A percentile compares a stretch with the other conserved stretches of the same genome.
Conservation (phyloP, 23 tunicate genomes). For the Styela clava region DNA sequence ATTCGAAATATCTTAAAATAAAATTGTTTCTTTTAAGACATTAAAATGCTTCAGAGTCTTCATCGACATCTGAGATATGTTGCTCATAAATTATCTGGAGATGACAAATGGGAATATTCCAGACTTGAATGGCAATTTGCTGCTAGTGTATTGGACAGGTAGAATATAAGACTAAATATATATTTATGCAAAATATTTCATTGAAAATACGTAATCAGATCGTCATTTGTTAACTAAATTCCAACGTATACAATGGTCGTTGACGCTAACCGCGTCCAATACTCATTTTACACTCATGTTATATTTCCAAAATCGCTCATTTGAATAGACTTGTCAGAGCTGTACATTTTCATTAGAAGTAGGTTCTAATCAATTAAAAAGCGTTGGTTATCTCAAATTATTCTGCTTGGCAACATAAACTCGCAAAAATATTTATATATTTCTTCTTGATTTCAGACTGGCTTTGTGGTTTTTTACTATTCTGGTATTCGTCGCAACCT, state of each 20-base stretch:
- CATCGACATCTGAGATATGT: conserved; percentile 31
- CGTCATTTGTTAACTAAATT: background rate
- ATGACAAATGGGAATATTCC: conserved; percentile 28
- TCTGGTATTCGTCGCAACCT: conserved; percentile 57
- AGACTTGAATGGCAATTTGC: conserved; percentile 86
- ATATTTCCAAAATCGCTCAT: too few species aligned
- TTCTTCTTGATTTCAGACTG: conserved; percentile 16
- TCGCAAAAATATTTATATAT: too few species aligned
- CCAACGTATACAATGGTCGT: background rate
- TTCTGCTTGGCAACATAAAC: too few species aligned
- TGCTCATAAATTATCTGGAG: conserved; percentile 24
- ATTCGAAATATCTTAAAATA: too few species aligned
- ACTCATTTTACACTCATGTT: too few species aligned
- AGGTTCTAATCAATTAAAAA: too few species aligned
- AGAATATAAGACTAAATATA: background rate
- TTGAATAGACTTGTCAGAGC: too few species aligned
- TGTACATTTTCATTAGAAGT: too few species aligned
- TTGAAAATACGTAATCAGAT: background rate
- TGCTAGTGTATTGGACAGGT: conserved; percentile 66
- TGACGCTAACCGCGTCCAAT: too few species aligned
- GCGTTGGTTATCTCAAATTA: too few species aligned
- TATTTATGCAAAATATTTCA: background rate
- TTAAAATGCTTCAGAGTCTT: conserved; percentile 5
- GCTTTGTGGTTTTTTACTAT: conserved; percentile 52
- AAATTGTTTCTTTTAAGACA: too few species aligned